Conservation (phyloP, 2,888 invertebrate genomes). For the Drosophila kambysellisi region DNA sequence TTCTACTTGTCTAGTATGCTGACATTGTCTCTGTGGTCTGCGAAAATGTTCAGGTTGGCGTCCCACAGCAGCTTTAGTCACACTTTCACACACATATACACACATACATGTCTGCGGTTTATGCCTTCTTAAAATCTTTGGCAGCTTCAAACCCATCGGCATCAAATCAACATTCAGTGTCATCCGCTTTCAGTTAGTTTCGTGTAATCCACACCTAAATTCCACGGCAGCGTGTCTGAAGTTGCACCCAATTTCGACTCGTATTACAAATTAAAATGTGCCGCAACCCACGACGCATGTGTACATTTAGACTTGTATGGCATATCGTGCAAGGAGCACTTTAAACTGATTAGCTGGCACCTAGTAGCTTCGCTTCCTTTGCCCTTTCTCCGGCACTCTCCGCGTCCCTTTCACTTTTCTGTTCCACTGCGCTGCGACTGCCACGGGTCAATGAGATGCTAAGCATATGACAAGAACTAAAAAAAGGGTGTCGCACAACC, state of each 20-base stretch:
- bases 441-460: conserved; percentile 80
- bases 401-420: conserved; percentile 29
- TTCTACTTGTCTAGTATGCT: not conserved
- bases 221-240: conserved; percentile 74
- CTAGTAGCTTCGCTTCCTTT: conserved; percentile 14
- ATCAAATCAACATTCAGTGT: conserved; percentile 12
- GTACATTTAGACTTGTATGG: not conserved
- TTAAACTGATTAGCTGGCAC: conserved; percentile 72
- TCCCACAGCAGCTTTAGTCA: conserved; percentile 50
- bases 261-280: conserved; percentile 82
- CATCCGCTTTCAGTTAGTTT: conserved; percentile 40
- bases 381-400: not conserved
- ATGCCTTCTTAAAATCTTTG: conserved; percentile 13
- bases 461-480: conserved; percentile 70
- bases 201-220: conserved; percentile 74
- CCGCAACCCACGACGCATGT: conserved; percentile 56
- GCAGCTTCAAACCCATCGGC: conserved; percentile 24
- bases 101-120: conserved; percentile 49
- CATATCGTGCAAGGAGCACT: conserved; percentile 33
- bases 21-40: not conserved
- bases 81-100: conserved; percentile 51
- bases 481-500: conserved; percentile 70
- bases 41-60: not conserved
- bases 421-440: conserved; percentile 39
- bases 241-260: conserved; percentile 80